Evolutionary conservation across 2,113 vertebrate species (phyloP), one percentile per base, ranked within the genome.

Genomic region (Bubalus kerabau): DNA sequence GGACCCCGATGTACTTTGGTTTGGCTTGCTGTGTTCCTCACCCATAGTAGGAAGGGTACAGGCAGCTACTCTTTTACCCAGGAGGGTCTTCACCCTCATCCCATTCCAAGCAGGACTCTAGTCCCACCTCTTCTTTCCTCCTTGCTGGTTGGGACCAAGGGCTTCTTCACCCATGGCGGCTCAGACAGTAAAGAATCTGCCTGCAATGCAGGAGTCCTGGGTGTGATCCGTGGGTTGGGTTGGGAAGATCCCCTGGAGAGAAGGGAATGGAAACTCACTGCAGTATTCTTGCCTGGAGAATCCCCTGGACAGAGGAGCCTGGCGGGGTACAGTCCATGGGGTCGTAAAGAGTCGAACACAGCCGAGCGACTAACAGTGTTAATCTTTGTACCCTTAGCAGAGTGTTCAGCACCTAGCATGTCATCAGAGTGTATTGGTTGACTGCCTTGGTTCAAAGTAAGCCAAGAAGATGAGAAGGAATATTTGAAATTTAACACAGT

Each of bases 331-430:
- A 26, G 36, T 76, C 67, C 36, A 40, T 2, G 21, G 21, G 11
- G 36, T 74, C 0, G 0, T 40, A 76, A 43, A 43, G 23, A 76
- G 23, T 76, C 23, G 2, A 23, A 43, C 40, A 43, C 36, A 14
- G 7, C 40, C 0, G 12, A 43, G 36, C 1, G 3, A 6, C 36
- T 2, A 4, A 43, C 11, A 7, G 36, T 26, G 12, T 76, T 71
- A 32, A 23, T 76, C 88, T 82, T 46, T 54, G 5, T 88, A 52
- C 36, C 57, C 46, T 40, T 16, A 76, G 19, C 11, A 6, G 14
- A 11, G 14, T 67, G 30, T 76, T 64, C 30, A 46, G 21, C 15
- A 67, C 40, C 12, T 21, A 67, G 36, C 28, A 60, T 30, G 15
- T 67, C 64, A 88, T 86, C 71, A 64, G 17, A 83, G 76, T 57